These are phyloP conservation scores for Lordiphosa fenestrarum DNA, from an alignment of 2,888 invertebrate species.

Conservation along the genomic window DNA sequence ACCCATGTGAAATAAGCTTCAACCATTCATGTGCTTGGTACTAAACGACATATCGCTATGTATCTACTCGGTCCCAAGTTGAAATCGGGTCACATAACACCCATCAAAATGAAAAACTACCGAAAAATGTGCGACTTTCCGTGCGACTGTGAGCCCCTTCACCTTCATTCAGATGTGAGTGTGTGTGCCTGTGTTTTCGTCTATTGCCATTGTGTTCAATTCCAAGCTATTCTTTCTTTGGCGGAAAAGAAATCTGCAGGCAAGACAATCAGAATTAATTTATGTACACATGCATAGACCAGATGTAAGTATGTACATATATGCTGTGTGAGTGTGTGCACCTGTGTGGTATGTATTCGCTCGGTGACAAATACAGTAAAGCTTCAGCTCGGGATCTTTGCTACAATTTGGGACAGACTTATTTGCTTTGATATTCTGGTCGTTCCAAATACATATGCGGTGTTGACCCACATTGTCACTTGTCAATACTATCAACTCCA, in stretches of 20 bases:
- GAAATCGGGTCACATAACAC: conserved; percentile 6
- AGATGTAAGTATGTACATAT: too few species aligned
- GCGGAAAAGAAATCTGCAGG: conserved; percentile 13
- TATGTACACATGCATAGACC: conserved; percentile 1
- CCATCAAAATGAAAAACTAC: conserved; percentile 6
- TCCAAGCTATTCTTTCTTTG: conserved; percentile 9
- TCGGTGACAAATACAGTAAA: too few species aligned
- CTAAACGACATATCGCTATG: neutral
- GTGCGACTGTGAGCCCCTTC: conserved; percentile 5
- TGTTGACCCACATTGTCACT: too few species aligned
- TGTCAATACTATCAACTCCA: too few species aligned
- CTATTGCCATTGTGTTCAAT: conserved; percentile 4
- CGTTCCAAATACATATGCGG: too few species aligned
- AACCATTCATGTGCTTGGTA: conserved; percentile 2
- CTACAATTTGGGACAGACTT: too few species aligned
- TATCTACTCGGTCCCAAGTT: neutral
- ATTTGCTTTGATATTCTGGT: too few species aligned
- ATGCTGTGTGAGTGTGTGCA: too few species aligned
- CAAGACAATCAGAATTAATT: conserved; percentile 11
- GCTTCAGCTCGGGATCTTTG: too few species aligned
- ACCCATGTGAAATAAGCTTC: conserved; percentile 1
- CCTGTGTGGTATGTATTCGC: too few species aligned
- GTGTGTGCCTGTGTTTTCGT: neutral
- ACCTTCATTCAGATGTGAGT: conserved; percentile 1
- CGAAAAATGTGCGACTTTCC: neutral